Evolutionary conservation across 2,888 invertebrate species (phyloP), one percentile per base, ranked within the genome.

Genomic region (Zootermopsis nevadensis): DNA sequence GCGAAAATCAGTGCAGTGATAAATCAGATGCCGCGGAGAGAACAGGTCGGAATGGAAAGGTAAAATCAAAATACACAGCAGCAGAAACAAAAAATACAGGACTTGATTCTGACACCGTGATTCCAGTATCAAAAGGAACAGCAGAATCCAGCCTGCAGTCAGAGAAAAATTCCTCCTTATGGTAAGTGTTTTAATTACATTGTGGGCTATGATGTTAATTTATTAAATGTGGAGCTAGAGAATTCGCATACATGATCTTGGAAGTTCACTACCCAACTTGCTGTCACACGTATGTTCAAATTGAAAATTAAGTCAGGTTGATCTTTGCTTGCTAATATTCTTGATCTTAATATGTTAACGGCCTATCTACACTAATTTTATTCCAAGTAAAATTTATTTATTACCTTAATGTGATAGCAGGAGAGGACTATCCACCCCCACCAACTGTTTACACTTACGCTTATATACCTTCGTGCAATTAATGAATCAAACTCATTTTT

Each of bases 41-140:
- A 85, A 82, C 72, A 82, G 81, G 77, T 77, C 92, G 92, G 88
- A 91, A 92, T 89, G 91, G 94, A 88, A 91, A 92, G 89, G 88
- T 87, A 82, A 84, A 79, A n/a, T 60, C 33, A n/a, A 38, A n/a
- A 3, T 38, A 4, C 24, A 38, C 35, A 79, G 31, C 74, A 79
- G 35, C 55, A 79, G 79, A 27, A 10, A 35, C 35, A 30, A 35
- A 66, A 66, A 79, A 35, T 66, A 55, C 27, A 66, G 66, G 85
- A 86, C 83, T 84, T 85, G 86, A 87, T 82, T 85, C 86, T 84
- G 83, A 86, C 85, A 69, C 81, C 84, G 83, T 82, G 85, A 85
- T 84, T 86, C 85, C 84, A 84, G 83, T 76, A 86, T 83, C 83
- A 89, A 89, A 88, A 87, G 87, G 88, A 88, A 88, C 90, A 90